Percentiles rank a stretch among this genome's conserved stretches.
Evolutionary conservation across 2,888 invertebrate genomes (phyloP).

Genomic region (Ommatoiulus sabulosus): DNA sequence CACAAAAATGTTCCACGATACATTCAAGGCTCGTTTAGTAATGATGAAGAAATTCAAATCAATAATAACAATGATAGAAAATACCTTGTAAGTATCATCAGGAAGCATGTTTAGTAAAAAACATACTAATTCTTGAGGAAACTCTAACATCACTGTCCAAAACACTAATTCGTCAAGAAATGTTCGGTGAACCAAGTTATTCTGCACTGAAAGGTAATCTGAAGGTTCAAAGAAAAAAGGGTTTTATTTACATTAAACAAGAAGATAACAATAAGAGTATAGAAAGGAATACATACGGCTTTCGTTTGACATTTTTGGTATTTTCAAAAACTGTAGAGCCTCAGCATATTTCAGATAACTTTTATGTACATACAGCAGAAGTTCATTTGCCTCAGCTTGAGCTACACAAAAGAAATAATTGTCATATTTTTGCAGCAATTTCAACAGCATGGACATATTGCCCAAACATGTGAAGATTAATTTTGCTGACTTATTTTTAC

Average conservation of each 20-base stretch:
- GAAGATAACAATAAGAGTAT: background rate
- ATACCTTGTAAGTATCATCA: slow-evolving; percentile 91
- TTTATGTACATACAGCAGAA: slow-evolving; percentile 32
- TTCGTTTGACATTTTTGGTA: slow-evolving; percentile 11
- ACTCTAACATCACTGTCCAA: slow-evolving; percentile 98
- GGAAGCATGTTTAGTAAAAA: slow-evolving; percentile 94
- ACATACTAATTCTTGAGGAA: slow-evolving; percentile 96
- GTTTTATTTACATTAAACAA: slow-evolving; percentile 38
- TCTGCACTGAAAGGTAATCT: slow-evolving; percentile 76
- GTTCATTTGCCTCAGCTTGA: slow-evolving; percentile 47
- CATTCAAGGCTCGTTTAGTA: no score
- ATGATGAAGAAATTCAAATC: background rate
- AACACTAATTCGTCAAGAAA: slow-evolving; percentile 95
- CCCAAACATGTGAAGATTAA: background rate
- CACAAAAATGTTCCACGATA: no score
- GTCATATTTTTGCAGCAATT: background rate
- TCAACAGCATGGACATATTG: background rate
- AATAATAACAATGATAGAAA: slow-evolving; percentile 21
- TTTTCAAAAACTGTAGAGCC: slow-evolving; percentile 45
- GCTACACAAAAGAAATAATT: slow-evolving; percentile 14
- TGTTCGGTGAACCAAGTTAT: slow-evolving; percentile 81
- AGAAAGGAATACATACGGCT: background rate
- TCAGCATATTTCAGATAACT: slow-evolving; percentile 55
- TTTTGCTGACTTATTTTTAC: no score
- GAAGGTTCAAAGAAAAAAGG: slow-evolving; percentile 37